Percentiles rank a stretch among this genome's conserved stretches.
phyloP scores from a whole-genome alignment of 2,888 invertebrate species.

The Eilema griseolum region DNA sequence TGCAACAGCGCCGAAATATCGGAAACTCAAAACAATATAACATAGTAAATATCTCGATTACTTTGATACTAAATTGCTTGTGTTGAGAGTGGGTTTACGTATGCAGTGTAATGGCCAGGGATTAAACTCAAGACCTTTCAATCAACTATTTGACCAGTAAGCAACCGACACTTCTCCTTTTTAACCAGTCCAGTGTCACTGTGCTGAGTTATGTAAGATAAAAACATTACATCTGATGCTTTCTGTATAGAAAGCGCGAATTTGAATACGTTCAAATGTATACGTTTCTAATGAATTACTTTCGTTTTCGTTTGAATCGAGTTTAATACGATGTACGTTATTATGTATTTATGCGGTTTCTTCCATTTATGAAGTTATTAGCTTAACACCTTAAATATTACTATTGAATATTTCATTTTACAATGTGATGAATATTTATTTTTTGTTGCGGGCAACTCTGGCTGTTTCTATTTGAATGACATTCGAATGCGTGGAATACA shows the following conservation, averaged over 20 bases:
- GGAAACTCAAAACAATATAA: no score
- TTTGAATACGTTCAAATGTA: slow-evolving; percentile 27
- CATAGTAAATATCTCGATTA: no score
- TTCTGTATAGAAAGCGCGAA: slow-evolving; percentile 41
- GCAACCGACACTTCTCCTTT: no score
- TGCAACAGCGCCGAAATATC: no score
- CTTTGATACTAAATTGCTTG: no score
- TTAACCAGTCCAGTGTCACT: slow-evolving; percentile 1
- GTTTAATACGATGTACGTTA: slow-evolving; percentile 25
- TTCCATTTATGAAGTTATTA: slow-evolving; percentile 19
- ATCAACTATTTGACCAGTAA: no score
- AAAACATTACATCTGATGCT: slow-evolving; percentile 17
- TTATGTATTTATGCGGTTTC: slow-evolving; percentile 43
- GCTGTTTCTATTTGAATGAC: not conserved
- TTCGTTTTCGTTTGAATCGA: slow-evolving; percentile 41
- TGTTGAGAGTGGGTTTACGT: no score
- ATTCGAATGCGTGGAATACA: not conserved
- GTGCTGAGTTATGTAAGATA: slow-evolving; percentile 12
- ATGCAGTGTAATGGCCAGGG: no score
- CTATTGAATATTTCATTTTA: slow-evolving; percentile 19
- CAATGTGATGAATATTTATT: slow-evolving; percentile 3
- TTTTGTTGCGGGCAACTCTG: not conserved
- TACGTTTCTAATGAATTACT: slow-evolving; percentile 40
- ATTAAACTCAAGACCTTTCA: no score
- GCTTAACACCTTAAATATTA: slow-evolving; percentile 2